These are phyloP conservation scores for Calliscelio sp. DNA, from an alignment of 2,888 invertebrate genomes.

Conservation along the genomic window DNA sequence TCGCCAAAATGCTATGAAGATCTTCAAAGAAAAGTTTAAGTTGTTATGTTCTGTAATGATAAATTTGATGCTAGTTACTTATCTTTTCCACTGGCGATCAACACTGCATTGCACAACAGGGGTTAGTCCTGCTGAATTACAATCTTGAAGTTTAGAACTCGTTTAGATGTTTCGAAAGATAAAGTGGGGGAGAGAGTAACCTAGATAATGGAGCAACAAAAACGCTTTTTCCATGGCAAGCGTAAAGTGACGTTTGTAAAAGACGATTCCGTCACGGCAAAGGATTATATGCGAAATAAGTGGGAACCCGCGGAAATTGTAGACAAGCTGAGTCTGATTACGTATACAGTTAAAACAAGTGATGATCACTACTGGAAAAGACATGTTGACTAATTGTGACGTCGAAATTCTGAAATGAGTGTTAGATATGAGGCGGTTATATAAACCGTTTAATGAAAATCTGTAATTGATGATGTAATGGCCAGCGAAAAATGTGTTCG, in stretches of 20 bases:
- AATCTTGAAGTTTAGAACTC: slow-evolving; percentile 57
- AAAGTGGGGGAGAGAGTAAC: slow-evolving; percentile 32
- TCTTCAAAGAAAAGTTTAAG: no score
- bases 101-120: slow-evolving; percentile 73
- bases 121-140: slow-evolving; percentile 65
- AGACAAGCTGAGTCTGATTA: slow-evolving; percentile 59
- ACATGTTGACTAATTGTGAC: no score
- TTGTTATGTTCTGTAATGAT: slow-evolving; percentile 18
- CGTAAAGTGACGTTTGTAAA: slow-evolving; percentile 32
- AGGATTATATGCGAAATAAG: slow-evolving; percentile 52
- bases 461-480: no score
- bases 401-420: no score
- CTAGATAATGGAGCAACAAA: slow-evolving; percentile 47
- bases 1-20: slow-evolving; percentile 47
- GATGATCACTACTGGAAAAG: slow-evolving; percentile 20
- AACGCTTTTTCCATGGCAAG: slow-evolving; percentile 57
- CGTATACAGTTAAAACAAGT: slow-evolving; percentile 44
- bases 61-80: slow-evolving; percentile 65
- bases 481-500: no score
- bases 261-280: slow-evolving; percentile 45
- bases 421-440: no score
- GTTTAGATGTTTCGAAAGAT: slow-evolving; percentile 57
- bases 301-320: slow-evolving; percentile 55
- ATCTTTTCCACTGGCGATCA: slow-evolving; percentile 69
- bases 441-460: no score